Base-by-base conservation (phyloP, 2,113 vertebrate genomes). In the Mugil cephalus region DNA sequence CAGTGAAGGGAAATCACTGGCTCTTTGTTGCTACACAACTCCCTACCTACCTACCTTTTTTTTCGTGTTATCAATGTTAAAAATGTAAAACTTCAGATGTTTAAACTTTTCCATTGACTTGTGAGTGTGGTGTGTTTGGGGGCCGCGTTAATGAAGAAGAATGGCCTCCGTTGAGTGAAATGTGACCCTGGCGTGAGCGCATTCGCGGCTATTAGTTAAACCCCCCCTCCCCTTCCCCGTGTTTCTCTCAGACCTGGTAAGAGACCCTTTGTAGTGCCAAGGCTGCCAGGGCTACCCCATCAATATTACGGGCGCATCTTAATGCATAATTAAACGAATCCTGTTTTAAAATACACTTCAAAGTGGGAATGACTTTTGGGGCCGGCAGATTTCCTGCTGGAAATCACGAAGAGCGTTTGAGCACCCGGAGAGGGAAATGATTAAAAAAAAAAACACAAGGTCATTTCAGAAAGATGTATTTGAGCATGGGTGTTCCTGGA, bases 271-370 rank as follows among this genome's bases (percentile, higher is more conserved):
- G 88, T 90, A 90, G 83, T 83, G 77, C 82, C 88, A 80, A 78
- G 82, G 75, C 82, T 74, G 68, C 82, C 84, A 82, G 86, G n/a
- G 74, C 73, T 85, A 78, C 74, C 13, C 79, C 74, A 86, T 88
- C 88, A 88, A 91, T 92, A 90, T 93, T 86, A 86, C 86, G 74
- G 76, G 86, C 84, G 77, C 77, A 87, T 86, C 84, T 86, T 90
- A 89, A 91, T 93, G 76, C 88, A 85, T 85, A 85, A 93, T 93
- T 90, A 91, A 90, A 90, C 84, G 71, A 89, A 91, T 89, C 80
- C 77, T 55, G 60, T 69, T 85, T 86, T 30, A 38, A 77, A 66
- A 71, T 65, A 86, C n/a, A n/a, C 87, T 93, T 93, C 88, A 91
- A 92, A 93, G 91, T 67, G 46, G 10, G 69, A 80, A 69, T 62